Percentiles rank a stretch among this genome's conserved stretches.
These are phyloP conservation scores for Corella eumyota DNA, from an alignment of 23 tunicate genomes.

Conservation along the genomic window DNA sequence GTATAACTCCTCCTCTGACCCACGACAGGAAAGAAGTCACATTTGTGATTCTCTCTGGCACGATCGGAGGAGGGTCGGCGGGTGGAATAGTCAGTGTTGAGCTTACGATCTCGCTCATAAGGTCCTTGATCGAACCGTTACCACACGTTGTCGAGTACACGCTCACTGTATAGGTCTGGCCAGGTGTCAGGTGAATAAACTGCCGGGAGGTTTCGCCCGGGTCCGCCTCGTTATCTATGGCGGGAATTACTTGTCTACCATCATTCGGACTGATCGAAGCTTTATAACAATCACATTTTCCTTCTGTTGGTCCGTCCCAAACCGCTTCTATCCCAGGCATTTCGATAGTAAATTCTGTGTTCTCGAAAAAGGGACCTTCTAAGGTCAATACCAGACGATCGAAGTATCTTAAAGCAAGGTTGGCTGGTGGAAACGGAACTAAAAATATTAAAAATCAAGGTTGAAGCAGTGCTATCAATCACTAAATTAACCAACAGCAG, in stretches of 20 bases:
- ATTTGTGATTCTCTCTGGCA: conserved; percentile 16
- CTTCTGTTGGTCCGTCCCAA: conserved; percentile 48
- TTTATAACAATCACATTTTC: conserved; percentile 58
- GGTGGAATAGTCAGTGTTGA: conserved; percentile 38
- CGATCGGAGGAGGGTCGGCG: conserved; percentile 39
- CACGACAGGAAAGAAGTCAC: conserved; percentile 25
- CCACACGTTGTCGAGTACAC: conserved; percentile 83
- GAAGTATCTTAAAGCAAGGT: conserved; percentile 24
- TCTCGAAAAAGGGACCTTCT: conserved; percentile 26
- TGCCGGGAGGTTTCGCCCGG: conserved; percentile 36
- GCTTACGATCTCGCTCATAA: conserved; percentile 28
- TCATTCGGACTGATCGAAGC: conserved; percentile 20
- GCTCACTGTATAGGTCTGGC: conserved; percentile 49
- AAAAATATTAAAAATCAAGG: too few relatives aligned
- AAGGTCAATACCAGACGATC: conserved; percentile 18
- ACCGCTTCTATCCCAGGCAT: conserved; percentile 58
- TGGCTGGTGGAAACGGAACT: conserved; percentile 68
- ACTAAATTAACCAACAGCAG: too few relatives aligned
- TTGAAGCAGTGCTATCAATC: too few relatives aligned
- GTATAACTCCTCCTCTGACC: conserved; percentile 22
- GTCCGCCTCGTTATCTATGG: conserved; percentile 7
- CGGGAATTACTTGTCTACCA: conserved; percentile 41
- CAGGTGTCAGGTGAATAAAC: conserved; percentile 64
- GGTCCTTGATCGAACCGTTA: conserved; percentile 40
- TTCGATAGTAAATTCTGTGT: conserved; percentile 22